Conservation (phyloP, 2,113 vertebrate species). For the Rallus limicola region DNA sequence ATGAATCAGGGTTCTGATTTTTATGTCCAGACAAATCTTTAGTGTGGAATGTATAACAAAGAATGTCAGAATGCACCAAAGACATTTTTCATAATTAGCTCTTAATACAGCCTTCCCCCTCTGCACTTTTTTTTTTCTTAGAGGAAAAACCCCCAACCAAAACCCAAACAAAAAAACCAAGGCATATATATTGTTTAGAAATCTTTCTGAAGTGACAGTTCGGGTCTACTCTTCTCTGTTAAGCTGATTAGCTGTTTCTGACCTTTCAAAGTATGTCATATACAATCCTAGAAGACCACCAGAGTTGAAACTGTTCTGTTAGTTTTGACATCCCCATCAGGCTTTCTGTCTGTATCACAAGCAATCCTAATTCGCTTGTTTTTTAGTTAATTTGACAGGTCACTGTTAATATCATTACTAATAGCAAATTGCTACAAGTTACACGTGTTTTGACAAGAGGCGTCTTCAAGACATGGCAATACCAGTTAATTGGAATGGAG, state of each 20-base stretch:
- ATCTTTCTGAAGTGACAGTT: slow-evolving; percentile 49
- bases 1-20: slow-evolving; percentile 50
- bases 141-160: not conserved
- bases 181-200: slow-evolving; percentile 39
- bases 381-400: slow-evolving; percentile 72
- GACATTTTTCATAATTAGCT: slow-evolving; percentile 50
- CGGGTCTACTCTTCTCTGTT: slow-evolving; percentile 40
- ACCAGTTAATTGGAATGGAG: slow-evolving; percentile 13
- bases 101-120: slow-evolving; percentile 15
- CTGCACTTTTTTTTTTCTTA: not conserved
- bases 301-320: slow-evolving; percentile 66
- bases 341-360: slow-evolving; percentile 59
- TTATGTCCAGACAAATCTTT: slow-evolving; percentile 54
- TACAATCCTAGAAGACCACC: slow-evolving; percentile 67
- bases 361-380: slow-evolving; percentile 42
- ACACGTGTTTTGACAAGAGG: slow-evolving; percentile 47
- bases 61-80: slow-evolving; percentile 50
- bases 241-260: slow-evolving; percentile 69
- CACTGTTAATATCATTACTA: slow-evolving; percentile 60
- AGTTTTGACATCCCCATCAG: slow-evolving; percentile 67
- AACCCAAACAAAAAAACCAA: not conserved
- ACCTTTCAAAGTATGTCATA: slow-evolving; percentile 54
- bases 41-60: slow-evolving; percentile 47
- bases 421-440: slow-evolving; percentile 54
- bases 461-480: slow-evolving; percentile 28